These are phyloP conservation scores for Leptinotarsa rubiginosa DNA, from an alignment of 2,888 invertebrate genomes.

Conservation along the genomic window DNA sequence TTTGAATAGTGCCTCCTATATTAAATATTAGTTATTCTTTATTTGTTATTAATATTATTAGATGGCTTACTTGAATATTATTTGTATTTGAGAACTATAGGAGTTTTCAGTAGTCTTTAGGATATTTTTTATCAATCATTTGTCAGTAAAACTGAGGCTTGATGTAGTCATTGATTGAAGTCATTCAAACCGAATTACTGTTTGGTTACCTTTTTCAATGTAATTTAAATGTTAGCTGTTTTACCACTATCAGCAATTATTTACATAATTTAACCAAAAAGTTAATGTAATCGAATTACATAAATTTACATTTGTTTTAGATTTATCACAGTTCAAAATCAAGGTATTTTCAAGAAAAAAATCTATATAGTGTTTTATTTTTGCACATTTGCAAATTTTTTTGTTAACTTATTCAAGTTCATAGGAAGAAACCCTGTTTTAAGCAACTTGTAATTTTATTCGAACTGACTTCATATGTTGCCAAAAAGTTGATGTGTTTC, in stretches of 20 bases:
- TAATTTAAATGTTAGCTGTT: constrained; percentile 12
- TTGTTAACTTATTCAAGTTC: not conserved
- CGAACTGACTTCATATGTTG: not conserved
- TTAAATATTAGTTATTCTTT: not conserved
- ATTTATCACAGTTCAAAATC: constrained; percentile 1
- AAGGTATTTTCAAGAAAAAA: not conserved
- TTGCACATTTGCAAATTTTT: not conserved
- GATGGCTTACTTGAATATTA: not conserved
- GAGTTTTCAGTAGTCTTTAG: not conserved
- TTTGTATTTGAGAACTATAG: not conserved
- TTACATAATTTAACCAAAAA: constrained; percentile 11
- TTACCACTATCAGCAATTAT: constrained; percentile 15
- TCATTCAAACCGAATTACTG: constrained; percentile 6
- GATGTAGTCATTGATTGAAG: not conserved
- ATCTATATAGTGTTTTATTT: not conserved
- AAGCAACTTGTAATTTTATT: constrained; percentile 1
- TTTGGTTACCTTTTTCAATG: not conserved
- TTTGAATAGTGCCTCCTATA: not conserved
- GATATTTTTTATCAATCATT: constrained; percentile 12
- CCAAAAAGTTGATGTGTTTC: constrained; percentile 8
- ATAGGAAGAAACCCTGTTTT: not conserved
- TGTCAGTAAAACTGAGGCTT: constrained; percentile 1
- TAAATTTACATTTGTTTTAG: not conserved
- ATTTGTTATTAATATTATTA: not conserved
- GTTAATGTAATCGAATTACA: constrained; percentile 4